Evolutionary conservation across 64 coral and sea anemone species (phyloP).

Genomic region (Porites australiensis): DNA sequence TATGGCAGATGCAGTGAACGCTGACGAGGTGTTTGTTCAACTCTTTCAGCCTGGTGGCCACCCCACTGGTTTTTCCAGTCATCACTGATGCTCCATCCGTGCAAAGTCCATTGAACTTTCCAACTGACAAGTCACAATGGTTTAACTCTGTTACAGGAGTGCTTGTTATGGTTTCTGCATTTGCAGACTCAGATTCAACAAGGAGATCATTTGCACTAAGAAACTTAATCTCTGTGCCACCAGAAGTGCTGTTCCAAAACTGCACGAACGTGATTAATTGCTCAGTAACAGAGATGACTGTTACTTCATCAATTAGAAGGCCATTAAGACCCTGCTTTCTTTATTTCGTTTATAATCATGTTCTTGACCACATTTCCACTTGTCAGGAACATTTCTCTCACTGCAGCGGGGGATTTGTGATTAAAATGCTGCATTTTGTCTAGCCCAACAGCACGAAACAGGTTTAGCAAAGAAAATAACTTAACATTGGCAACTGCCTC

Average conservation of each 20-base stretch:
- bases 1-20: too few species aligned
- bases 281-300: conserved; percentile 10
- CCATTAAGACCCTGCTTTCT: neutral
- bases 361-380: neutral
- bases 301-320: conserved; percentile 13
- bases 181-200: conserved; percentile 36
- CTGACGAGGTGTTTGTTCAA: too few species aligned
- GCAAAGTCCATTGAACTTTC: too few species aligned
- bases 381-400: conserved; percentile 5
- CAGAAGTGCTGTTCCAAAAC: conserved; percentile 32
- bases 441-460: conserved; percentile 19
- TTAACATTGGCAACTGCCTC: conserved; percentile 34
- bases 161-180: too few species aligned
- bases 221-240: neutral
- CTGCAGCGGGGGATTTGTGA: conserved; percentile 30
- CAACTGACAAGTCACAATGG: too few species aligned
- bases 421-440: conserved; percentile 58
- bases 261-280: conserved; percentile 61
- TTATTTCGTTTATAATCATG: neutral
- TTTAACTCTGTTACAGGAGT: too few species aligned
- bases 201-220: conserved; percentile 42
- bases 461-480: conserved; percentile 30
- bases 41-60: too few species aligned
- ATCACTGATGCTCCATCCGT: too few species aligned
- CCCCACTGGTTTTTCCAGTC: too few species aligned